A percentile compares a stretch with the other conserved stretches of the same genome.
Conservation (phyloP, 1,140 invertebrate genomes). For the Parapsyche elsis region DNA sequence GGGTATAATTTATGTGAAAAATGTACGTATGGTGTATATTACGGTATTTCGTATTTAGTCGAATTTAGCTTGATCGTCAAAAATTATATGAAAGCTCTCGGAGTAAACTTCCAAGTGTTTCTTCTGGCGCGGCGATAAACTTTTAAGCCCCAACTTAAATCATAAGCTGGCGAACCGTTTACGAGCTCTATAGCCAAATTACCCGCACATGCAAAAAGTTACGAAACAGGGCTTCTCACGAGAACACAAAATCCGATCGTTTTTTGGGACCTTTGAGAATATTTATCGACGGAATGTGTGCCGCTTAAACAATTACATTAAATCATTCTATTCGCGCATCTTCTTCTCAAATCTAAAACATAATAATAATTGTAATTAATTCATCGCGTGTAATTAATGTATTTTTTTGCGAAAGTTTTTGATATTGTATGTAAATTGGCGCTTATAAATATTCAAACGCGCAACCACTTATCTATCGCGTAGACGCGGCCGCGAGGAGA, state of each 20-base stretch:
- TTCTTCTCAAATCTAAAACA: too few species aligned
- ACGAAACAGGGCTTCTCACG: background rate
- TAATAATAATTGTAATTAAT: too few species aligned
- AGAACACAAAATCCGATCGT: background rate
- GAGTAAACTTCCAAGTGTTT: background rate
- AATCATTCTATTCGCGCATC: too few species aligned
- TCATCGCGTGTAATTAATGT: too few species aligned
- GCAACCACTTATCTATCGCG: background rate
- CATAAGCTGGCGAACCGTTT: slow-evolving; percentile 27
- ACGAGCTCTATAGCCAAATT: slow-evolving; percentile 18
- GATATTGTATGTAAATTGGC: background rate
- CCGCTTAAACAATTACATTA: too few species aligned
- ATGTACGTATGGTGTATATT: background rate
- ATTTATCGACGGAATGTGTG: too few species aligned
- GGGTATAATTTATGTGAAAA: too few species aligned
- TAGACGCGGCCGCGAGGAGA: background rate
- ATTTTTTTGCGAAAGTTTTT: background rate
- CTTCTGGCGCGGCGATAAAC: slow-evolving; percentile 17
- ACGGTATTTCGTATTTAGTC: background rate
- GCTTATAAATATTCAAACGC: background rate
- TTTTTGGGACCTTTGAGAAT: background rate
- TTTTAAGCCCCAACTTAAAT: slow-evolving; percentile 28
- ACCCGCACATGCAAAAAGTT: slow-evolving; percentile 14
- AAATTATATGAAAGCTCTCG: background rate
- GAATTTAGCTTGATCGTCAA: background rate